Percentiles rank a stretch among this genome's conserved stretches.
Evolutionary conservation across 2,888 invertebrate species (phyloP).

Genomic region (Lordiphosa andalusiaca): DNA sequence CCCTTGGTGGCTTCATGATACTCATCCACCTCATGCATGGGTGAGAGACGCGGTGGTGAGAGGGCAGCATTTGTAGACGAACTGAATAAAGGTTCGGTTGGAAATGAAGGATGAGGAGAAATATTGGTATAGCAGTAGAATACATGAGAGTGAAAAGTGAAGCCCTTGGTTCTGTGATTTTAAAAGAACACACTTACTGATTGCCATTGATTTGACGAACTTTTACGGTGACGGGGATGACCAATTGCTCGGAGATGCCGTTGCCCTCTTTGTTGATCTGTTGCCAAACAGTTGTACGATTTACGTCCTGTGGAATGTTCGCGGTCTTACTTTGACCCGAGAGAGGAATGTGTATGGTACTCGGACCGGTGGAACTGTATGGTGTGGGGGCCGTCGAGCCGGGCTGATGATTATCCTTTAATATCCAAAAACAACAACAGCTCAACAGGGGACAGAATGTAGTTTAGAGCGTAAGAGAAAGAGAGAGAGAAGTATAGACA

Average conservation of each 20-base stretch:
- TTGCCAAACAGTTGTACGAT: slow-evolving; percentile 96
- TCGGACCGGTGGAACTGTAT: slow-evolving; percentile 56
- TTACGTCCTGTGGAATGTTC: slow-evolving; percentile 91
- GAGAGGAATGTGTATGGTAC: slow-evolving; percentile 84
- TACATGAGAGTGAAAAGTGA: neutral
- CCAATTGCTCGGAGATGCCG: slow-evolving; percentile 75
- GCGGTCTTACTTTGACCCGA: slow-evolving; percentile 79
- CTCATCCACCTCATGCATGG: slow-evolving; percentile 93
- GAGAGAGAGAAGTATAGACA: slow-evolving; percentile 10
- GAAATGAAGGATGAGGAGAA: slow-evolving; percentile 22
- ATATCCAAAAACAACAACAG: slow-evolving; percentile 45
- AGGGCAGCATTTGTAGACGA: slow-evolving; percentile 56
- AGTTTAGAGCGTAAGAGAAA: slow-evolving; percentile 13
- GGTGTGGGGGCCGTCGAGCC: slow-evolving; percentile 77
- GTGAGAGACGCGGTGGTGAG: slow-evolving; percentile 84
- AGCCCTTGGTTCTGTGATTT: neutral
- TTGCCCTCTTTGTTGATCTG: slow-evolving; percentile 87
- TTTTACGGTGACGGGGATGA: slow-evolving; percentile 78
- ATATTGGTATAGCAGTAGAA: neutral
- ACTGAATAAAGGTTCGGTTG: slow-evolving; percentile 42
- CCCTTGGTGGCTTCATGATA: slow-evolving; percentile 37
- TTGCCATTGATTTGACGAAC: slow-evolving; percentile 79
- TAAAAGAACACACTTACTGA: slow-evolving; percentile 75
- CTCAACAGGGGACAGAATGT: slow-evolving; percentile 14
- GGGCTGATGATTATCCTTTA: slow-evolving; percentile 76